phyloP scores from a whole-genome alignment of 2,797 vertebrate genomes.

The Notolabrus celidotus region DNA sequence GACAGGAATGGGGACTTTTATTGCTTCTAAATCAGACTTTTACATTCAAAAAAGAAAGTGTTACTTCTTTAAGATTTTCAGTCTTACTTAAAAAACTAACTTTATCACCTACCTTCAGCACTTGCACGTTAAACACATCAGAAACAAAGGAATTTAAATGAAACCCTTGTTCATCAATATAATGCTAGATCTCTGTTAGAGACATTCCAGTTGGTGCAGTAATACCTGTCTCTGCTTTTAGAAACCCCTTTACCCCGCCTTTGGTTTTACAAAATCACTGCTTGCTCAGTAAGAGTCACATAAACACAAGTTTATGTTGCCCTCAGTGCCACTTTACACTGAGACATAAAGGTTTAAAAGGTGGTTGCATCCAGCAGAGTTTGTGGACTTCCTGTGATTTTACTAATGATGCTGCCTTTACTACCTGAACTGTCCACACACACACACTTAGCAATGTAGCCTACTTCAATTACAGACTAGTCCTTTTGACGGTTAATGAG shows the following conservation, averaged over 20 bases:
- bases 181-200: constrained; percentile 14
- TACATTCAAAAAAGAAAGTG: background rate
- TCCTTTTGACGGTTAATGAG: constrained; percentile 59
- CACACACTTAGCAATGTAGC: background rate
- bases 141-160: constrained; percentile 8
- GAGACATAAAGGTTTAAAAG: constrained; percentile 60
- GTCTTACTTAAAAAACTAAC: background rate
- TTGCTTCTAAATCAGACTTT: constrained; percentile 6
- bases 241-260: constrained; percentile 49
- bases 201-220: constrained; percentile 49
- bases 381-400: constrained; percentile 42
- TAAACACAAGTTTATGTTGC: constrained; percentile 70
- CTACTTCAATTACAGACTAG: constrained; percentile 9
- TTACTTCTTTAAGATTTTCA: background rate
- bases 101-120: background rate
- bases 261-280: constrained; percentile 57
- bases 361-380: constrained; percentile 45
- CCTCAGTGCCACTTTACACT: constrained; percentile 67
- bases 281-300: constrained; percentile 62
- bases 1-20: background rate
- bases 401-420: constrained; percentile 45
- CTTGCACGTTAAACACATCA: background rate
- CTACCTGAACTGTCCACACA: constrained; percentile 26
- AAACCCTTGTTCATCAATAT: constrained; percentile 28
- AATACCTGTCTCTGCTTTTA: constrained; percentile 37